These are phyloP conservation scores for Varroa destructor DNA, from an alignment of 1,140 invertebrate genomes.

Conservation along the genomic window DNA sequence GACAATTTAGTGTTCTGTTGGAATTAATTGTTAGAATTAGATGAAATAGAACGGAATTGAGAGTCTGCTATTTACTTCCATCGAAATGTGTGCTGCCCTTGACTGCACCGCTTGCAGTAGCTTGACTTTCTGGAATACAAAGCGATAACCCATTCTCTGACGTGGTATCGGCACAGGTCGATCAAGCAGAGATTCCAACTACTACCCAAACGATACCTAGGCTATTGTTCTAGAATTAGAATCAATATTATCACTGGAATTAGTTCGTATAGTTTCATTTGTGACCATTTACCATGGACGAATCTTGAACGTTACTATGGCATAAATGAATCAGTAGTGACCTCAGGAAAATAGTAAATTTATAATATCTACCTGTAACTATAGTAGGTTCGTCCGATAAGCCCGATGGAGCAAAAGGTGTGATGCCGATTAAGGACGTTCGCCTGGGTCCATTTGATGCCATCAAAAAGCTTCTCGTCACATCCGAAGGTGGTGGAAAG, in stretches of 20 bases:
- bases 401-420: conserved; percentile 43
- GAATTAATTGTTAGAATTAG: conserved; percentile 30
- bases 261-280: too few species aligned
- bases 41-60: conserved; percentile 31
- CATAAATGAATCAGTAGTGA: not conserved
- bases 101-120: too few species aligned
- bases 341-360: not conserved
- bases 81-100: too few species aligned
- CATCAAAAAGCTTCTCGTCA: conserved; percentile 69
- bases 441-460: conserved; percentile 89
- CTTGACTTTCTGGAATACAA: too few species aligned
- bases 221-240: too few species aligned
- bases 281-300: too few species aligned
- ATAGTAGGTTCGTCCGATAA: conserved; percentile 41
- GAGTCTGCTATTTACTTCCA: not conserved
- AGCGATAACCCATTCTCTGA: too few species aligned
- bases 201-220: too few species aligned
- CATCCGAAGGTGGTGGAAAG: conserved; percentile 56
- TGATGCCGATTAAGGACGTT: conserved; percentile 57
- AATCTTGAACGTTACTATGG: too few species aligned
- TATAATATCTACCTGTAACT: not conserved
- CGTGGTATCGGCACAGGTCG: too few species aligned
- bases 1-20: not conserved
- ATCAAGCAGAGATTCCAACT: too few species aligned
- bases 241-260: too few species aligned